Conservation (phyloP, 2,113 vertebrate species). For the Zosterops borbonicus region DNA sequence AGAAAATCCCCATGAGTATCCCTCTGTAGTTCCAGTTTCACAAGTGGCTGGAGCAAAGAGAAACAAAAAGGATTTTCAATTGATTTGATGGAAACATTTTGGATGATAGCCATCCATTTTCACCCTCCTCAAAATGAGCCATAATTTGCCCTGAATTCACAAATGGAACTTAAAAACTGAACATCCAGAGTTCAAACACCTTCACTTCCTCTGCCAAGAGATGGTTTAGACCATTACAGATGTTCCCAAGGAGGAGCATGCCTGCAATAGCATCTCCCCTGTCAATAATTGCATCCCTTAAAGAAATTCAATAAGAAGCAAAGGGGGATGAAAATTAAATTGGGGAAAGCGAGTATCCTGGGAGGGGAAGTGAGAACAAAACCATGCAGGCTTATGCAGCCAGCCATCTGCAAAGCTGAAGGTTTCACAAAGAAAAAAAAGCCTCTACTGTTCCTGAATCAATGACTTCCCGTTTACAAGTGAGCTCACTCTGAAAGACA, state of each 20-base stretch:
- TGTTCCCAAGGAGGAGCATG: neutral
- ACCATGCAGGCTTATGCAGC: slow-evolving; percentile 62
- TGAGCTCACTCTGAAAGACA: slow-evolving; percentile 15
- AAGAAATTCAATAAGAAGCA: neutral
- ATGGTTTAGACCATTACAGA: neutral
- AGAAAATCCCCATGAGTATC: neutral
- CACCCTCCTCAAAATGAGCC: neutral
- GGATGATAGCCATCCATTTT: neutral
- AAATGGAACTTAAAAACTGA: neutral
- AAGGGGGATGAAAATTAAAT: slow-evolving; percentile 11
- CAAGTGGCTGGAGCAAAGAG: neutral
- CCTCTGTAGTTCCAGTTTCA: neutral
- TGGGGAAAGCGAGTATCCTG: neutral
- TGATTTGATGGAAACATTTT: neutral
- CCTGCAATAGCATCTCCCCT: neutral
- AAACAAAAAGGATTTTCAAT: neutral
- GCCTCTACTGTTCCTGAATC: slow-evolving; percentile 73
- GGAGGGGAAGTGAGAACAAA: slow-evolving; percentile 66
- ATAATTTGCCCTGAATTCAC: neutral
- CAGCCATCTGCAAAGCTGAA: slow-evolving; percentile 76
- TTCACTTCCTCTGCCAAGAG: neutral
- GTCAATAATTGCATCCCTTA: neutral
- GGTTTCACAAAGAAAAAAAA: slow-evolving; percentile 72
- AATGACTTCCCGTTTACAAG: slow-evolving; percentile 74
- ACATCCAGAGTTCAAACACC: neutral